Evolutionary conservation across 2,113 vertebrate genomes (phyloP).

Genomic region (Acrocephalus arundinaceus): DNA sequence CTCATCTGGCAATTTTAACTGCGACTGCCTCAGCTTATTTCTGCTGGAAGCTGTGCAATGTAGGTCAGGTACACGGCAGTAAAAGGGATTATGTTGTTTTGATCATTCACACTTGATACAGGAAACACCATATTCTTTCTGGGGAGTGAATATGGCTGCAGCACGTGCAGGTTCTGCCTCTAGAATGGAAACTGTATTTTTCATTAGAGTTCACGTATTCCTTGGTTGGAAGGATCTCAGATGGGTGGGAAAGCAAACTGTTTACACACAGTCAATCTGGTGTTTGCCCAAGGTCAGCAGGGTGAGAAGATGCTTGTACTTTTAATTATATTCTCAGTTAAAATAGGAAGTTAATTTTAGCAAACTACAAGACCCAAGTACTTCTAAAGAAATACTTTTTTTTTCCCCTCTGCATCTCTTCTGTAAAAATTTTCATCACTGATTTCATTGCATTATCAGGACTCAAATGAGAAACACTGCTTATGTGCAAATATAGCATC

Average conservation of each 20-base stretch:
- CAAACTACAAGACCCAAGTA: background rate
- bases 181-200: background rate
- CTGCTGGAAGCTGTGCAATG: background rate
- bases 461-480: conserved; percentile 62
- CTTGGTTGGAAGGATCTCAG: background rate
- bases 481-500: conserved; percentile 58
- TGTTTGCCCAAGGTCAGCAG: background rate
- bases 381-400: background rate
- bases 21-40: rapidly evolving
- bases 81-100: background rate
- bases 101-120: background rate
- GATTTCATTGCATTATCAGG: conserved; percentile 60
- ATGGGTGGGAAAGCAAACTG: background rate
- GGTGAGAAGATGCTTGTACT: background rate
- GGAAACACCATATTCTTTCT: background rate
- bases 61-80: background rate
- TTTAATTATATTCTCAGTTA: background rate
- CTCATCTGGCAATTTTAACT: background rate
- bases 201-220: background rate
- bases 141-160: background rate
- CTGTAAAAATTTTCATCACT: conserved; percentile 42
- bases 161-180: background rate
- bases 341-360: background rate
- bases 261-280: background rate
- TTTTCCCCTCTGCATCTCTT: background rate